Conservation (phyloP, 2,113 vertebrate genomes). For the Axis porcinus region DNA sequence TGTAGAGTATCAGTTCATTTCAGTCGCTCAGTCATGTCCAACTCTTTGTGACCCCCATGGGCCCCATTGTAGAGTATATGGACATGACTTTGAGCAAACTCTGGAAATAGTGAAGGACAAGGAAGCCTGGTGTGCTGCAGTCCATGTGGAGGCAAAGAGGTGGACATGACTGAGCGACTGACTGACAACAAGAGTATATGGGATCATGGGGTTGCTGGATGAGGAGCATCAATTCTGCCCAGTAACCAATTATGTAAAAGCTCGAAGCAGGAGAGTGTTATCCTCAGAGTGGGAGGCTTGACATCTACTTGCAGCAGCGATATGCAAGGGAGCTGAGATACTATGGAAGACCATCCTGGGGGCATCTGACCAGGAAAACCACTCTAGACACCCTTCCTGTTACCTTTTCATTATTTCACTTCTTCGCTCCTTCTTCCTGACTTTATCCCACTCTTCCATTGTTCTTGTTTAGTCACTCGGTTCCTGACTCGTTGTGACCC, state of each 20-base stretch:
- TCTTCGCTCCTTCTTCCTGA: not conserved
- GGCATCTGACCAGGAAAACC: not conserved
- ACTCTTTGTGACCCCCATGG: not conserved
- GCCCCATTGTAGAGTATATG: not conserved
- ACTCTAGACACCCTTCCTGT: not conserved
- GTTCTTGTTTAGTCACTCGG: not conserved
- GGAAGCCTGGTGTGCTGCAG: accelerated
- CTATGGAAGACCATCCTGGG: not conserved
- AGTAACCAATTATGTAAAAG: not conserved
- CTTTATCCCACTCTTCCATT: not conserved
- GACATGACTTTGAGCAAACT: not conserved
- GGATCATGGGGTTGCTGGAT: not conserved
- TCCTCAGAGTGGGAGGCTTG: not conserved
- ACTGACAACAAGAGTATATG: not conserved
- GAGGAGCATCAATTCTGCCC: not conserved
- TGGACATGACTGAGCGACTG: accelerated
- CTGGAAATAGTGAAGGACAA: not conserved
- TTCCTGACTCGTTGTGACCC: not conserved
- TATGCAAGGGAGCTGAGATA: accelerated
- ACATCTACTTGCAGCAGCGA: not conserved
- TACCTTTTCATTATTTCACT: not conserved
- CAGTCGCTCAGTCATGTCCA: not conserved
- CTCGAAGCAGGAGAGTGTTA: not conserved
- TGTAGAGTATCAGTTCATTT: not conserved
- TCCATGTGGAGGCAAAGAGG: not conserved